These are phyloP conservation scores for Hiodon alosoides DNA, from an alignment of 2,113 vertebrate genomes.

Conservation along the genomic window DNA sequence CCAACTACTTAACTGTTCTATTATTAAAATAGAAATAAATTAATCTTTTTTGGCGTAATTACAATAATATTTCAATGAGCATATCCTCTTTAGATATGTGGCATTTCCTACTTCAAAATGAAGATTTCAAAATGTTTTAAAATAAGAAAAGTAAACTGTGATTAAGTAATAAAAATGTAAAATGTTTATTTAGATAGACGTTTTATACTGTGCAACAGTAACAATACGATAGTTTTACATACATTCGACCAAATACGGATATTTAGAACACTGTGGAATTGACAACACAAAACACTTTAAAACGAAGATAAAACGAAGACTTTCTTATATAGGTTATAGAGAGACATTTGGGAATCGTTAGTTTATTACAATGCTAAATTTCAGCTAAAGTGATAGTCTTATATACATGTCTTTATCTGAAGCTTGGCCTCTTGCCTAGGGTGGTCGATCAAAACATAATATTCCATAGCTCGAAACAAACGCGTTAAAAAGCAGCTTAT, in stretches of 20 bases:
- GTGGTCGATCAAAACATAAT: slow-evolving; percentile 9
- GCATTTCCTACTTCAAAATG: no score
- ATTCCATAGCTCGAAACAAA: slow-evolving; percentile 15
- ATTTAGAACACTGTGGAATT: slow-evolving; percentile 31
- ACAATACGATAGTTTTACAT: slow-evolving; percentile 39
- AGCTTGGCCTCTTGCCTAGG: slow-evolving; percentile 3
- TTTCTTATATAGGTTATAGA: slow-evolving; percentile 22
- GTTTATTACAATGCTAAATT: slow-evolving; percentile 22
- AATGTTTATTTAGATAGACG: slow-evolving; percentile 48
- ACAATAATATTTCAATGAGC: no score
- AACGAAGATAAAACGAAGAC: slow-evolving; percentile 18
- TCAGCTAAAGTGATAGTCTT: slow-evolving; percentile 18
- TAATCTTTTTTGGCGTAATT: no score
- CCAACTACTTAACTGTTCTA: no score
- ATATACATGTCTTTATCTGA: slow-evolving; percentile 16
- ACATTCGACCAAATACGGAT: slow-evolving; percentile 35
- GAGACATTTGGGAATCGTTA: slow-evolving; percentile 18
- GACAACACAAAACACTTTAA: slow-evolving; percentile 32
- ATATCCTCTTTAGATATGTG: no score
- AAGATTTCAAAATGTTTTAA: not conserved
- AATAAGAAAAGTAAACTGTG: not conserved
- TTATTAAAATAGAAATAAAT: no score
- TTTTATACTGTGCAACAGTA: slow-evolving; percentile 42
- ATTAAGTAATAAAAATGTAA: slow-evolving; percentile 43
- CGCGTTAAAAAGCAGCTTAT: slow-evolving; percentile 20